Base-by-base conservation (phyloP, 2,113 vertebrate species). In the Tachysurus vachellii region DNA sequence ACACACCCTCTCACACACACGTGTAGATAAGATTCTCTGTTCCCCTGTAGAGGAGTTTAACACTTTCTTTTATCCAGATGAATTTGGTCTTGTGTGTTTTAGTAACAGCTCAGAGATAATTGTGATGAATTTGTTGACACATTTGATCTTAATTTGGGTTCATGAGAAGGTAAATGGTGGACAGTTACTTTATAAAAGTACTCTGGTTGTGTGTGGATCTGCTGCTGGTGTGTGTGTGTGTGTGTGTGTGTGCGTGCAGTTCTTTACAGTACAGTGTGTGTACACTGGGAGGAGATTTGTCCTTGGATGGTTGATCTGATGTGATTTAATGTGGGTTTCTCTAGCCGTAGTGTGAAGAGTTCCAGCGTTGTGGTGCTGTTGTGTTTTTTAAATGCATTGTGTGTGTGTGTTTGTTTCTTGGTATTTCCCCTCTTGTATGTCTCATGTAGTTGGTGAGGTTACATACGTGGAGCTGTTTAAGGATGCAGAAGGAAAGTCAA, bases 391-490 rank as follows among this genome's bases (percentile, higher is more conserved):
- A 98, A 99, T 97, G 96, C 95, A 96, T 98, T 99, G 97, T 98
- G 85, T 54, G 75, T 86, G 56, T 47, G 71, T 47, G 42, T 97
- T 98, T 94, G 94, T 97, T 98, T 99, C 97, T 98, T 99, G 98
- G 97, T 99, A 99, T 99, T 97, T 98, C 97, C 97, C 97, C 88
- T 97, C 97, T 99, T 99, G 97, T 99, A 98, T 99, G 98, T 99
- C 98, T 99, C 98, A 99, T 99, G 98, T 99, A 99, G 98, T 99
- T 97, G 98, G 98, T 99, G 98, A 99, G 98, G 98, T 99, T 98
- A 99, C 98, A 99, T 99, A 99, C 98, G 98, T 99, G 98, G 98
- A 99, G 97, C 98, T 99, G 97, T 99, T 99, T 99, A 99, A 99
- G 98, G 98, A 99, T 99, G 97, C 97, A 95, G 98, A 99, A 99